A percentile compares a stretch with the other conserved stretches of the same genome.
Evolutionary conservation across 2,888 invertebrate species (phyloP).

Genomic region (Ophion obscuratus): DNA sequence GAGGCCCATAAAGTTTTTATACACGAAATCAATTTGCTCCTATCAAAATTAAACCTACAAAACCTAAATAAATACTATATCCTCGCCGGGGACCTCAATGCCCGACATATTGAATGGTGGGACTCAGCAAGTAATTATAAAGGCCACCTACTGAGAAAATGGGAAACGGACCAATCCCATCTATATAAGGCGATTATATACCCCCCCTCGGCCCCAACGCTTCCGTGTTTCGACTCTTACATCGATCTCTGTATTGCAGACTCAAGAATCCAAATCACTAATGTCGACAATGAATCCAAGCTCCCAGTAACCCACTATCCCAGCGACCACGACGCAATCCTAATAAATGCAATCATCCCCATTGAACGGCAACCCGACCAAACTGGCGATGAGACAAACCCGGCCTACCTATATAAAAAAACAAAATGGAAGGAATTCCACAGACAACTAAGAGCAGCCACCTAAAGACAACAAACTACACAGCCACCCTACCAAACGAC

Average conservation of each 20-base stretch:
- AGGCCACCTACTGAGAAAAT: not conserved
- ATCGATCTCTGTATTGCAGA: constrained; percentile 3
- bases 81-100: not conserved
- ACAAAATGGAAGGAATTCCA: not conserved
- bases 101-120: not conserved
- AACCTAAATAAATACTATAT: not conserved
- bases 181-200: not conserved
- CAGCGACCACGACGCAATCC: not conserved
- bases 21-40: not conserved
- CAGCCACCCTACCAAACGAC: not conserved
- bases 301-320: not conserved
- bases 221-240: not conserved
- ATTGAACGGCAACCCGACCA: too few relatives aligned
- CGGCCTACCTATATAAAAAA: too few relatives aligned
- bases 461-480: too few relatives aligned
- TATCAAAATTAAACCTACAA: not conserved
- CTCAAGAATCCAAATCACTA: not conserved
- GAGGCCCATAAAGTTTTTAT: not conserved
- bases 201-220: not conserved
- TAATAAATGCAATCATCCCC: not conserved
- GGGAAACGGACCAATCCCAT: not conserved
- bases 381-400: too few relatives aligned
- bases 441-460: not conserved
- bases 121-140: not conserved
- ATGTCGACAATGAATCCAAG: not conserved